Base-by-base conservation (phyloP, 2,113 vertebrate species). In the Psammodynastes pulverulentus region DNA sequence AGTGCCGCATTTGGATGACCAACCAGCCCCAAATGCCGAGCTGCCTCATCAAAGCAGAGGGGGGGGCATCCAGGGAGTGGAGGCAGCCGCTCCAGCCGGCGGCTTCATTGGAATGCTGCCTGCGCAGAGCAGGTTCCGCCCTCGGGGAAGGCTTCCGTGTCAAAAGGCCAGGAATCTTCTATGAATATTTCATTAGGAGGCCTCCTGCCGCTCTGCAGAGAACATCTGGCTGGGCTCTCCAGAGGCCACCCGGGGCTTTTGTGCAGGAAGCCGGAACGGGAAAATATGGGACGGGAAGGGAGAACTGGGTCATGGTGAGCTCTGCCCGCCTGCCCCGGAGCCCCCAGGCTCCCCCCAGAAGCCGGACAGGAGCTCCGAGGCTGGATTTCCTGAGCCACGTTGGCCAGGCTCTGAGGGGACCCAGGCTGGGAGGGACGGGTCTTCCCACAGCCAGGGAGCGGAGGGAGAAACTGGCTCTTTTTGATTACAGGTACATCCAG, bases 151-250 rank as follows among this genome's bases (percentile, higher is more conserved):
- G 94, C 92, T 95, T 95, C 95, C 89, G 29, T 95, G 97, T 96
- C 92, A 89, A 95, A 45, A 95, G 97, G 95, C 96, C 95, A 12
- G 95, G 91, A 88, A 92, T 91, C 85, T 94, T 92, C 90, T 93
- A 96, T 96, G 97, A 97, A 97, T 97, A 96, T 97, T 97, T 96
- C 97, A 97, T 96, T 88, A 96, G 95, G 67, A 95, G 93, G 95
- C 96, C 95, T 92, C 88, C 94, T 95, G 96, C 95, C 93, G 86
- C 96, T 95, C 96, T 94, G 94, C 92, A 86, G 94, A 96, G 95
- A 97, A 97, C 97, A 97, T 96, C 97, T 97, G 97, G 97, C 94
- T 52, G 95, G 94, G 93, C 95, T 97, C 97, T 96, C 97, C 91
- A 49, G 97, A 97, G 97, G 96, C 95, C 95, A 9, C 34, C 91